A percentile compares a stretch with the other conserved stretches of the same genome.
Conservation (phyloP, 2,797 vertebrate genomes). For the Acomys russatus region DNA sequence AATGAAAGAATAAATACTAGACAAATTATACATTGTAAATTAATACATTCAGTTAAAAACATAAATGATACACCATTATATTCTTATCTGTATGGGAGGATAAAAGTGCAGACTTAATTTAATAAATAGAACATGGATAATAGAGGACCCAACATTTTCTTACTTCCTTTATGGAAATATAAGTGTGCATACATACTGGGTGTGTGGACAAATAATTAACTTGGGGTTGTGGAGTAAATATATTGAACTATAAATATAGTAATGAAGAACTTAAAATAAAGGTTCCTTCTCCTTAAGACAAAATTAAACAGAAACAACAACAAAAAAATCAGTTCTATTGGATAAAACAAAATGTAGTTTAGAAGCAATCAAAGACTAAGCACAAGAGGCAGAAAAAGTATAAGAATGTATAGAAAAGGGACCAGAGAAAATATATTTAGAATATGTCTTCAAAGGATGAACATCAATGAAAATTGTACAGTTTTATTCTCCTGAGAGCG, state of each 20-base stretch:
- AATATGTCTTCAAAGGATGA: neutral
- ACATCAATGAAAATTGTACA: neutral
- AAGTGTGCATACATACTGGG: neutral
- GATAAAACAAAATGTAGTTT: neutral
- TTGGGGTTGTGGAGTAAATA: neutral
- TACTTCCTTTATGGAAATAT: neutral
- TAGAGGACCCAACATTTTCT: neutral
- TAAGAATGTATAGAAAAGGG: neutral
- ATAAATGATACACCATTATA: neutral
- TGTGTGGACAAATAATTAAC: neutral
- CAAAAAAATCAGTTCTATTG: neutral
- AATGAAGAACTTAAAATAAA: neutral
- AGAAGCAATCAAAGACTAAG: neutral
- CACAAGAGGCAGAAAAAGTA: too few relatives aligned
- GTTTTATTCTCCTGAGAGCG: neutral
- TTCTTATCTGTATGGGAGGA: neutral
- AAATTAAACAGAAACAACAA: neutral
- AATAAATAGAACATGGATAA: neutral
- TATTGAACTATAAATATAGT: neutral
- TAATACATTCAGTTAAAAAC: neutral
- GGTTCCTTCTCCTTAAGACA: neutral
- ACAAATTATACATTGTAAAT: neutral
- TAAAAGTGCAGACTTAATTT: neutral
- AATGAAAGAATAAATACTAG: neutral
- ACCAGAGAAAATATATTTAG: neutral